phyloP scores from a whole-genome alignment of 2,113 vertebrate species.

The Guaruba guarouba region DNA sequence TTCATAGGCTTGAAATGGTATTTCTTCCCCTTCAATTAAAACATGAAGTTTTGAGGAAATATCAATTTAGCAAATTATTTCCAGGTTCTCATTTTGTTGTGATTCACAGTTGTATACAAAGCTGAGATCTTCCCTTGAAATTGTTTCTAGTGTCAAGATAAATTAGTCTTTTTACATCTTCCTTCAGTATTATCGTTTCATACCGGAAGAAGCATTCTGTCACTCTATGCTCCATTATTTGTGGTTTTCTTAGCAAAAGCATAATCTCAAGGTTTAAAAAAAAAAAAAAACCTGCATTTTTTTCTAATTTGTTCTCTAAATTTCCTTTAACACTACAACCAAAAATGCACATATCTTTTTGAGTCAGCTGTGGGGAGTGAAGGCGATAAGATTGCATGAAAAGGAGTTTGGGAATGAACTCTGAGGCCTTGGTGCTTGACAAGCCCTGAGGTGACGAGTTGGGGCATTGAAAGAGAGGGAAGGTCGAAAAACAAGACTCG shows the following conservation, averaged over 20 bases:
- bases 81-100: neutral
- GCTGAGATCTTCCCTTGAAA: neutral
- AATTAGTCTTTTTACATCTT: neutral
- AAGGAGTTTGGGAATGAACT: too few relatives aligned
- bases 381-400: too few relatives aligned
- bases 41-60: neutral
- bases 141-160: neutral
- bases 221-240: neutral
- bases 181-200: neutral
- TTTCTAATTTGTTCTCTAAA: neutral
- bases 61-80: neutral
- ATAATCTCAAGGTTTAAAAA: neutral
- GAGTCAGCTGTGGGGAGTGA: neutral
- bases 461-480: too few relatives aligned
- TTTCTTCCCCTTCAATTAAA: neutral
- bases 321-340: neutral
- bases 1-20: neutral
- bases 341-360: neutral
- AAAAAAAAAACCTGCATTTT: neutral
- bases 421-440: too few relatives aligned
- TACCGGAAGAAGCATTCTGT: neutral
- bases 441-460: too few relatives aligned
- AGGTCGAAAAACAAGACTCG: too few relatives aligned
- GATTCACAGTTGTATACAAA: neutral
- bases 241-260: neutral